Base-by-base conservation (phyloP, 1,140 invertebrate species). In the Cryptotermes secundus region DNA sequence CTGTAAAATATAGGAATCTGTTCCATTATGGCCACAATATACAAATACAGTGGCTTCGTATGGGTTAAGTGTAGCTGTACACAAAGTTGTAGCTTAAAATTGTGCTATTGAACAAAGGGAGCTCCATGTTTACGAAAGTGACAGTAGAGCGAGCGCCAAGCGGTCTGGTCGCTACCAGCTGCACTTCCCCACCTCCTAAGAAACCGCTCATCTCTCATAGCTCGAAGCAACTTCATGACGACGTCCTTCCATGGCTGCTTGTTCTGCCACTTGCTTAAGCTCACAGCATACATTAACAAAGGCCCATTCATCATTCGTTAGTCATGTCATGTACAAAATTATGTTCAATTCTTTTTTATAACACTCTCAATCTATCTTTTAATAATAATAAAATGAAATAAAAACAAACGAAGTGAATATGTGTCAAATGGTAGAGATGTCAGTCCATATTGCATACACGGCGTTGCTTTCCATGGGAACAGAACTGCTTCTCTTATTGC, bases 251-350 rank as follows among this genome's bases (percentile, higher is more conserved):
- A 3, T 49, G 45, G 0, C 45, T 12, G 45, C 45, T 49, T 31
- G 31, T 72, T 72, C 59, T 49, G 12, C 10, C 10, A 31, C 59
- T 31, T 10, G 26, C 59, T 72, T 16, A 72, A n/a, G 16, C 14
- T 72, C 59, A 72, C 59, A 72, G 59, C 26, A 26, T 72, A 72
- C 59, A 72, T 72, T 72, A 72, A 72, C 59, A 72, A 72, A 72
- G 31, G 59, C 26, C 4, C 59, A 72, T 72, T 31, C 16, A 72
- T 72, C 59, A 72, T 72, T 72, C n/a, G 26, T 12, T n/a, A 72
- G 59, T 72, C 59, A 72, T 6, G 31, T 31, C 59, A 31, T 72
- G 31, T 31, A 6, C 26, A 19, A 72, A 72, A 72, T 3, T 3
- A 26, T 72, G 59, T n/a, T 31, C 31, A 26, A 7, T 31, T 4